A percentile compares a stretch with the other conserved stretches of the same genome.
Evolutionary conservation across 2,113 vertebrate genomes (phyloP).

Genomic region (Chitala chitala): DNA sequence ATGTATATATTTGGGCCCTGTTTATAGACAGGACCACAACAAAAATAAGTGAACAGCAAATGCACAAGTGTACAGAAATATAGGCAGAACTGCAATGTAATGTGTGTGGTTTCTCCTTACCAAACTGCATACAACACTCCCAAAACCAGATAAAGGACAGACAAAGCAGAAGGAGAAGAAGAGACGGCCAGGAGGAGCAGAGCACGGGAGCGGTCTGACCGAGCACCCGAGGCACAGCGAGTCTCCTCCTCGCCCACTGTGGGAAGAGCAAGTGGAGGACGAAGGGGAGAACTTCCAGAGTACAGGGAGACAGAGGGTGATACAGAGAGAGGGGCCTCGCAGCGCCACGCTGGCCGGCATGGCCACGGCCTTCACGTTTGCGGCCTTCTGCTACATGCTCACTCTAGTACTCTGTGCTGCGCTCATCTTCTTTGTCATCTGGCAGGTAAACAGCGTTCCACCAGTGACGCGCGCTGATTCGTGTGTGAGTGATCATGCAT

Average conservation of each 20-base stretch:
- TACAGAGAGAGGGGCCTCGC: conserved; percentile 35
- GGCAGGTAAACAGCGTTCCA: conserved; percentile 79
- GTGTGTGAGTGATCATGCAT: neutral
- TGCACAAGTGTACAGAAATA: conserved; percentile 6
- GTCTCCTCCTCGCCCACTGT: neutral
- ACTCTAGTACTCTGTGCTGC: conserved; percentile 89
- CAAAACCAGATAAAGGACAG: neutral
- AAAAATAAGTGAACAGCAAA: conserved; percentile 30
- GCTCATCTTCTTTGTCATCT: conserved; percentile 96
- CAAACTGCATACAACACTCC: neutral
- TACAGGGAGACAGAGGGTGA: conserved; percentile 3
- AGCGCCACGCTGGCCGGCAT: conserved; percentile 54
- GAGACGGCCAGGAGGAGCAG: neutral
- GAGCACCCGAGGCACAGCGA: neutral
- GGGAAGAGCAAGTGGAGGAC: neutral
- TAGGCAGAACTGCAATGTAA: conserved; percentile 11
- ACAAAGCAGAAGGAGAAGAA: neutral
- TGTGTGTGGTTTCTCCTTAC: no score
- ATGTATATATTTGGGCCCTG: neutral
- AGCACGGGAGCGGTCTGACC: no score
- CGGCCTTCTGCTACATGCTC: conserved; percentile 98
- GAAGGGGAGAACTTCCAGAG: conserved; percentile 1
- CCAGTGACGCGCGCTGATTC: neutral
- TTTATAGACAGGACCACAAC: neutral
- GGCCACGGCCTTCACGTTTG: conserved; percentile 93